phyloP scores from a whole-genome alignment of 2,113 vertebrate species.

The Engystomops pustulosus region DNA sequence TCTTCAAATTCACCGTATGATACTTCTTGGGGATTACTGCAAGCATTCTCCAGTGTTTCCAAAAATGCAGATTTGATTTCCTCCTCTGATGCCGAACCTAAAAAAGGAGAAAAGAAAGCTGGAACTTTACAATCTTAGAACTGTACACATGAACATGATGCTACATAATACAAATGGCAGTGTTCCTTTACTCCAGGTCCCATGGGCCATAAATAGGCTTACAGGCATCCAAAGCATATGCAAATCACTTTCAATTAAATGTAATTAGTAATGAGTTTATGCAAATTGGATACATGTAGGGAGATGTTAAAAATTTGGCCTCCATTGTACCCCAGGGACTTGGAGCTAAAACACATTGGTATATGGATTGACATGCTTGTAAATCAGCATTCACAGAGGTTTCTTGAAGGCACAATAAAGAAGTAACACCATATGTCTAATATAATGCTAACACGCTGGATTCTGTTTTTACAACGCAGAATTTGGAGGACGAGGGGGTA shows the following conservation, averaged over 20 bases:
- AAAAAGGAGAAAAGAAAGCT: slow-evolving; percentile 53
- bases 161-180: slow-evolving; percentile 40
- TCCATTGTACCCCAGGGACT: slow-evolving; percentile 23
- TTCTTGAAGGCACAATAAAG: slow-evolving; percentile 39
- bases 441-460: slow-evolving; percentile 20
- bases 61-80: slow-evolving; percentile 75
- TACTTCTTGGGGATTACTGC: slow-evolving; percentile 71
- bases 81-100: slow-evolving; percentile 75
- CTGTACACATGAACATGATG: slow-evolving; percentile 26
- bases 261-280: slow-evolving; percentile 53
- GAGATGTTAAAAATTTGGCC: slow-evolving; percentile 51
- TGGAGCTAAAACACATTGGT: slow-evolving; percentile 43
- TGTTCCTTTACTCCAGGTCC: slow-evolving; percentile 31
- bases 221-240: slow-evolving; percentile 47
- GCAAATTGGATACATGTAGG: slow-evolving; percentile 46
- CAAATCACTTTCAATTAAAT: slow-evolving; percentile 55
- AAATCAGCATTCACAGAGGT: slow-evolving; percentile 42
- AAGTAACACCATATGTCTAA: slow-evolving; percentile 29
- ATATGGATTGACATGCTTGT: slow-evolving; percentile 43
- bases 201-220: slow-evolving; percentile 32
- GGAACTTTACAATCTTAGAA: slow-evolving; percentile 20
- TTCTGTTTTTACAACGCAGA: slow-evolving; percentile 21
- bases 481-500: not conserved
- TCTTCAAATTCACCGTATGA: slow-evolving; percentile 82
- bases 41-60: slow-evolving; percentile 72